Percentiles rank a stretch among this genome's conserved stretches.
Evolutionary conservation across 2,797 vertebrate genomes (phyloP).

Genomic region (Aeoliscus strigatus): DNA sequence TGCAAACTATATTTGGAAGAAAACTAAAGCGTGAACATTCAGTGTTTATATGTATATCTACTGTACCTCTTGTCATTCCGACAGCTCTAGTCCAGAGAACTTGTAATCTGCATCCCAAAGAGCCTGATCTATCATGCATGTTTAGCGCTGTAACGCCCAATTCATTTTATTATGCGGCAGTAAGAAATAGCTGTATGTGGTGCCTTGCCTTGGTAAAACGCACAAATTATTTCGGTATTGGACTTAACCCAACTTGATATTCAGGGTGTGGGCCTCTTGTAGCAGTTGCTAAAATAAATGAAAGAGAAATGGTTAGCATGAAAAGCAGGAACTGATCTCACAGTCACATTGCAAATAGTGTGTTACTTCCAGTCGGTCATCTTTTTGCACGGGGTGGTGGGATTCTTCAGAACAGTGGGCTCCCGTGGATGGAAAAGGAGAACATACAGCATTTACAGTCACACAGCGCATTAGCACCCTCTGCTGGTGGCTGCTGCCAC

Average conservation of each 20-base stretch:
- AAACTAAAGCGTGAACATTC: no score
- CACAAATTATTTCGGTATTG: slow-evolving; percentile 59
- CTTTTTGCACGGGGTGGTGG: no score
- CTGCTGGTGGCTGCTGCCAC: slow-evolving; percentile 53
- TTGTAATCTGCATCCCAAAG: slow-evolving; percentile 56
- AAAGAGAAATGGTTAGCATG: no score
- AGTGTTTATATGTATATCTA: slow-evolving; percentile 18
- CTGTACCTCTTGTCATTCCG: slow-evolving; percentile 35
- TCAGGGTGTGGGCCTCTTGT: slow-evolving; percentile 22
- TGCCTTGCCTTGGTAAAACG: slow-evolving; percentile 67
- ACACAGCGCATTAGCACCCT: slow-evolving; percentile 28
- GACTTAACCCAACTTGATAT: slow-evolving; percentile 13
- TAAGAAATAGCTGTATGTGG: no score
- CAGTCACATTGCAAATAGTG: no score
- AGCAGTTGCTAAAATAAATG: slow-evolving; percentile 18
- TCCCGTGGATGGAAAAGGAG: slow-evolving; percentile 5
- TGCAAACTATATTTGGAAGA: no score
- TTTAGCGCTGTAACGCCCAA: slow-evolving; percentile 44
- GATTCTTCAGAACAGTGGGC: no score
- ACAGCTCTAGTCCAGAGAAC: slow-evolving; percentile 27
- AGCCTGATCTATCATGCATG: slow-evolving; percentile 56
- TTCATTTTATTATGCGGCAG: slow-evolving; percentile 30
- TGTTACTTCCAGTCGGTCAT: no score
- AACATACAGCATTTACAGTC: slow-evolving; percentile 29
- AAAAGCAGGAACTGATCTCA: no score